Evolutionary conservation across 2,888 invertebrate species (phyloP), one percentile per base, ranked within the genome.

Genomic region (Noctua janthe): DNA sequence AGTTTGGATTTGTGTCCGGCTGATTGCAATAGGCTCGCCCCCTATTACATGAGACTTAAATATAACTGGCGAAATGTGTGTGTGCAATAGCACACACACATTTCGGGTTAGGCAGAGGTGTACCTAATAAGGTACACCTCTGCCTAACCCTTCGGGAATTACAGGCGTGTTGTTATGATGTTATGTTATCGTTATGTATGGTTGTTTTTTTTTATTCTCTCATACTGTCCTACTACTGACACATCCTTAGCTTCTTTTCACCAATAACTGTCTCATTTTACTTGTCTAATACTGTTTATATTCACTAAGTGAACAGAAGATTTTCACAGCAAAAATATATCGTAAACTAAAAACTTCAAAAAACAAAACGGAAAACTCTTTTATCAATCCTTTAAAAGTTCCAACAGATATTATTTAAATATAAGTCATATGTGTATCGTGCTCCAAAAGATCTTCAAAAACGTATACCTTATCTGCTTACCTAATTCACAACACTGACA

Each of bases 401-500:
- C 17, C 35, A 35, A 35, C 17, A 64, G 17, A 35, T 62, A 29
- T 35, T 15, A 64, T 17, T 7, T 29, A 62, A 29, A 29, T 64
- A 35, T 6, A 13, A 5, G 10, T 39, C 17, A 39, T 29, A 29
- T 17, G 20, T 64, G 39, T 29, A 62, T 71, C 35, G 71, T 8
- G 13, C n/a, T 20, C n/a, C 17, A 62, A 67, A 77, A 67, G 1
- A 43, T n/a, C 20, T 35, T 2, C 1, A 69, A 39, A 59, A 62
- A 64, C 10, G 1, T 43, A 47, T 43, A 47, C 8, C 39, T 49
- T 67, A 79, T 56, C n/a, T 56, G 5, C n/a, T 29, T 5, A 39
- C 39, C 39, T 39, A 62, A 71, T 74, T 72, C 15, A 51, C 47
- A 86, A 54, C 47, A 49, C 56, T 29, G 64, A 47, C 84, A 84